Base-by-base conservation (phyloP, 2,888 invertebrate species). In the Hoplodrina blanda region DNA sequence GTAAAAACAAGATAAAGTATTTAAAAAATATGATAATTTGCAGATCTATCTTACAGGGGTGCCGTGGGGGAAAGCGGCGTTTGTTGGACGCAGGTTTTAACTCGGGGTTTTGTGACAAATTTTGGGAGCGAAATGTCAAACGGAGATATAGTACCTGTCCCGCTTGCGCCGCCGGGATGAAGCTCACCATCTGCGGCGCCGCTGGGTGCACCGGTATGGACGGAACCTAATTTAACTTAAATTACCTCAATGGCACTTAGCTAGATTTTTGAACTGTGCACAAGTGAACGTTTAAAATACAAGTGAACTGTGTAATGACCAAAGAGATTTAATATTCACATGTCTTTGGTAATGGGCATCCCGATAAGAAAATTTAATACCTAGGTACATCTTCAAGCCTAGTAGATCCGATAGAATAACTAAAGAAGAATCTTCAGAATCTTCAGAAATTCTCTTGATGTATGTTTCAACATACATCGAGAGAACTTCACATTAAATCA, bases 111-210 rank as follows among this genome's bases (percentile, higher is more conserved):
- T 61, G 52, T 54, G 30, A 55, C 1, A 65, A 56, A 33, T 41
- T 56, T 7, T 50, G 55, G 56, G 49, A 63, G 0, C 54, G 30
- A 25, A n/a, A 62, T 61, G 69, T 66, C 52, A 71, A 52, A 49
- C 69, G 67, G 13, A 44, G 49, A 4, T 92, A 93, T 73, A 90
- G 91, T 72, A 91, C 90, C 4, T 90, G 91, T 62, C 92, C 93
- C 10, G 61, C 78, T 2, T 90, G 91, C 64, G 90, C 94, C n/a
- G 62, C 78, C 50, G 95, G 94, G 1, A 93, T 96, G 95, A 97
- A 97, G 86, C 93, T 97, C 13, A 95, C 96, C 10, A 92, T 97
- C 52, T 93, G 96, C 68, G 96, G 97, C 2, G 96, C 96, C 15
- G 94, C 93, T 52, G 96, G 96, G 50, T 90, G 91, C 71, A 96